Base-by-base conservation (phyloP, 2,797 vertebrate species). In the Fundulus diaphanus region DNA sequence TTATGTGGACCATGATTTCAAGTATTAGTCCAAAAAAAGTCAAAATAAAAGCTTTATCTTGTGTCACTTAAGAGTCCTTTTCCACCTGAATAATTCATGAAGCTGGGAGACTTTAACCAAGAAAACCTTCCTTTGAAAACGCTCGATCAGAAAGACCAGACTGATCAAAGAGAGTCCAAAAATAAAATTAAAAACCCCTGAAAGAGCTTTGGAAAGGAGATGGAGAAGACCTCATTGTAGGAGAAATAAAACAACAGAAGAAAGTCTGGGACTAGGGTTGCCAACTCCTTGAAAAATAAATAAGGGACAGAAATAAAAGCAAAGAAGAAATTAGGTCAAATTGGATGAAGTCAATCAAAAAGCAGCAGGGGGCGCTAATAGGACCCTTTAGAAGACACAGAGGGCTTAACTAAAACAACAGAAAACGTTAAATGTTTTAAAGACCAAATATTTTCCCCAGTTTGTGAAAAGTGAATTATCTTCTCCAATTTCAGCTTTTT, bases 361-460 rank as follows among this genome's bases (percentile, higher is more conserved):
- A 63, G 59, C 59, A 63, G 59, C 59, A 63, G 59, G 20, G 33
- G 59, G 59, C 33, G 59, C 33, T 37, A 35, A 63, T 37, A 22
- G 37, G 59, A 24, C 59, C 59, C 22, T 20, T 22, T 24, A 24
- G 13, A 37, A 63, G 59, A 51, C 5, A 51, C 13, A 48, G 44
- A 11, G 46, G 46, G 15, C 15, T 18, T 6, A 24, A 63, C 22
- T 37, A 35, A 63, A 63, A 63, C 11, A 48, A 15, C 15, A 63
- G 9, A 37, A 37, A 5, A 63, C 6, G 1, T 37, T 12, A 54
- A 63, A 37, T 5, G 20, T 24, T 24, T 37, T 63, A 24, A 12
- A 63, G 35, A 35, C 18, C 9, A 57, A 31, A 31, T 42, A 7
- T 7, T 42, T 42, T 42, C 7, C 11, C 40, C 46, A 48, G 46